phyloP scores from a whole-genome alignment of 2,797 vertebrate species.

The Nannoperca obscura region DNA sequence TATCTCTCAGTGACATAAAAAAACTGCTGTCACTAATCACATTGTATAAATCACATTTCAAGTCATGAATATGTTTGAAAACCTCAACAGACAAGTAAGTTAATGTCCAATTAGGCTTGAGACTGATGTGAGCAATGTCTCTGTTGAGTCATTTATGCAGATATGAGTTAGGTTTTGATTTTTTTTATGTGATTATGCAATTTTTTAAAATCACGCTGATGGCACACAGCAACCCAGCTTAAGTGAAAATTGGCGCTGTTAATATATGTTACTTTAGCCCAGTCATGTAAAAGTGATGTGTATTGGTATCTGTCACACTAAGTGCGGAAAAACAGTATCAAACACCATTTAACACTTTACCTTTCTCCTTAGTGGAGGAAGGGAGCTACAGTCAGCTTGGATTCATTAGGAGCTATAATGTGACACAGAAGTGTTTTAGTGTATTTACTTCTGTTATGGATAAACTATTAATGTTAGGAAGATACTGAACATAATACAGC shows the following conservation, averaged over 20 bases:
- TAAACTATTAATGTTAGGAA: background rate
- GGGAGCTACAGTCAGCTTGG: background rate
- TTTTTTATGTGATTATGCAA: background rate
- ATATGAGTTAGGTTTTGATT: slow-evolving; percentile 5
- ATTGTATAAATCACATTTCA: slow-evolving; percentile 9
- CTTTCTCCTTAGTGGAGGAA: no score
- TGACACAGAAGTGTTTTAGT: background rate
- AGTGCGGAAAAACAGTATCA: background rate
- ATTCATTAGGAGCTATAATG: background rate
- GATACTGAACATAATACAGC: background rate
- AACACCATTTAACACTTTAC: background rate
- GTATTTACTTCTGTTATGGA: background rate
- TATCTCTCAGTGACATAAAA: background rate
- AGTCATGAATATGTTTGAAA: slow-evolving; percentile 10
- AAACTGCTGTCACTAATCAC: slow-evolving; percentile 21
- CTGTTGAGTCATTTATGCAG: background rate
- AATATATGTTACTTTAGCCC: background rate
- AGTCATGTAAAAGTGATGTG: background rate
- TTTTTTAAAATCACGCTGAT: slow-evolving; percentile 4
- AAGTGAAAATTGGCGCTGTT: background rate
- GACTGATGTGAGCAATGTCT: background rate
- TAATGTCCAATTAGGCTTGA: slow-evolving; percentile 16
- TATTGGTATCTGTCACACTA: background rate
- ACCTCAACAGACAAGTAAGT: slow-evolving; percentile 4
- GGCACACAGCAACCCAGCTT: no score